A percentile compares a stretch with the other conserved stretches of the same genome.
Evolutionary conservation across 2,888 invertebrate genomes (phyloP).

Genomic region (Hyposoter dolosus): DNA sequence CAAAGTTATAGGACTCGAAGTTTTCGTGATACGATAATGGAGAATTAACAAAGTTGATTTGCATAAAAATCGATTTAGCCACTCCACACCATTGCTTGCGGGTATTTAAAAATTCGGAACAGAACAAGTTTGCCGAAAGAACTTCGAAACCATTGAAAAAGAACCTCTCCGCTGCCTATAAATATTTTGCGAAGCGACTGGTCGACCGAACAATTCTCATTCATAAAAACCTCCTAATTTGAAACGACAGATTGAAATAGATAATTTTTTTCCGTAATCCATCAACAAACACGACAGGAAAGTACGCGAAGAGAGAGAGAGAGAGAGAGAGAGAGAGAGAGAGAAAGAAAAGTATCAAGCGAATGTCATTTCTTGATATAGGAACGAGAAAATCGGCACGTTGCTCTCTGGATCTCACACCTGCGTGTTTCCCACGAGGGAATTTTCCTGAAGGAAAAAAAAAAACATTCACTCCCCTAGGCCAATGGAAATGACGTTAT

Average conservation of each 20-base stretch:
- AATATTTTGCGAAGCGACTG: background rate
- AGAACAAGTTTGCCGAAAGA: background rate
- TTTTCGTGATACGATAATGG: background rate
- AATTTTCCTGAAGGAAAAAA: constrained; percentile 19
- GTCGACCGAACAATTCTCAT: background rate
- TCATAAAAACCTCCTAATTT: background rate
- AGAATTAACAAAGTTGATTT: background rate
- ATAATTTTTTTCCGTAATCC: background rate
- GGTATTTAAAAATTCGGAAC: background rate
- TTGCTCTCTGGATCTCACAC: background rate
- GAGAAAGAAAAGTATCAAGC: background rate
- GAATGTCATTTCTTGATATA: constrained; percentile 39
- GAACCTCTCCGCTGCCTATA: background rate
- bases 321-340: constrained; percentile 12
- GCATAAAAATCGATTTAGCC: background rate
- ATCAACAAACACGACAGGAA: background rate
- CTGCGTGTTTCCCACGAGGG: constrained; percentile 23
- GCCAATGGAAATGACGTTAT: background rate
- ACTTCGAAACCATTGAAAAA: background rate
- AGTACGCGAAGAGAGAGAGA: constrained; percentile 10
- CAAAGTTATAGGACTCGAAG: background rate
- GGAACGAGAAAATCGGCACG: background rate
- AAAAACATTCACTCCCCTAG: constrained; percentile 5
- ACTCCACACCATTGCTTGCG: background rate
- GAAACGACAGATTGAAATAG: background rate